Evolutionary conservation across 2,113 vertebrate species (phyloP).

Genomic region (Megalops atlanticus): DNA sequence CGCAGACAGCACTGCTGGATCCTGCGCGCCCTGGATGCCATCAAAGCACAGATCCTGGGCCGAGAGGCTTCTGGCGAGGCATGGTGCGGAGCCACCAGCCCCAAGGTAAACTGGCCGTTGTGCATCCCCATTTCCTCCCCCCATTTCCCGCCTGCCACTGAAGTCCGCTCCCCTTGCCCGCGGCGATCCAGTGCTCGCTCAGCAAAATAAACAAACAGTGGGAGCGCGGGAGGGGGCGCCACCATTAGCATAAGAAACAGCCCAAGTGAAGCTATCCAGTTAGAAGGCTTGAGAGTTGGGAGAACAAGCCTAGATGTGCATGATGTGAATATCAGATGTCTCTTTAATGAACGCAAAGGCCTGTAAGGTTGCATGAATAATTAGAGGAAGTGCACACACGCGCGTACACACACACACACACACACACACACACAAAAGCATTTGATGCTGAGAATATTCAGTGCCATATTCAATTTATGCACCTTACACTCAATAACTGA

Average conservation of each 20-base stretch:
- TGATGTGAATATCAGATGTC: conserved; percentile 46
- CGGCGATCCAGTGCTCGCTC: conserved; percentile 48
- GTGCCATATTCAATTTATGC: conserved; percentile 46
- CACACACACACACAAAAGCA: conserved; percentile 32
- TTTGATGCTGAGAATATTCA: conserved; percentile 27
- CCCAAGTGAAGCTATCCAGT: conserved; percentile 38
- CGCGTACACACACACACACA: conserved; percentile 23
- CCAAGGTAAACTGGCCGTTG: conserved; percentile 82
- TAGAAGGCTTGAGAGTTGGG: conserved; percentile 22
- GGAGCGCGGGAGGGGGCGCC: conserved; percentile 19
- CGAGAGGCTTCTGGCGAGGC: conserved; percentile 77
- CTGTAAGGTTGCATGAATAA: conserved; percentile 45
- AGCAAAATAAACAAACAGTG: conserved; percentile 56
- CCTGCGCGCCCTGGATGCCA: conserved; percentile 86
- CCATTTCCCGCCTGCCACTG: conserved; percentile 70
- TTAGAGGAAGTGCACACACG: conserved; percentile 42
- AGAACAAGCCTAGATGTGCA: conserved; percentile 21
- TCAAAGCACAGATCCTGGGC: conserved; percentile 90
- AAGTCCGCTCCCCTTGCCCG: conserved; percentile 59
- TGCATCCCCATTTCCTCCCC: conserved; percentile 72
- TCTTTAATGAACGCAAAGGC: conserved; percentile 43
- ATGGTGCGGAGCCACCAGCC: conserved; percentile 73
- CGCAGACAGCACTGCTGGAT: conserved; percentile 97
- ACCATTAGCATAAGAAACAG: conserved; percentile 52
- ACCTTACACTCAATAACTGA: conserved; percentile 41